Evolutionary conservation across 2,888 invertebrate species (phyloP).

Genomic region (Protodeltote pygarga): DNA sequence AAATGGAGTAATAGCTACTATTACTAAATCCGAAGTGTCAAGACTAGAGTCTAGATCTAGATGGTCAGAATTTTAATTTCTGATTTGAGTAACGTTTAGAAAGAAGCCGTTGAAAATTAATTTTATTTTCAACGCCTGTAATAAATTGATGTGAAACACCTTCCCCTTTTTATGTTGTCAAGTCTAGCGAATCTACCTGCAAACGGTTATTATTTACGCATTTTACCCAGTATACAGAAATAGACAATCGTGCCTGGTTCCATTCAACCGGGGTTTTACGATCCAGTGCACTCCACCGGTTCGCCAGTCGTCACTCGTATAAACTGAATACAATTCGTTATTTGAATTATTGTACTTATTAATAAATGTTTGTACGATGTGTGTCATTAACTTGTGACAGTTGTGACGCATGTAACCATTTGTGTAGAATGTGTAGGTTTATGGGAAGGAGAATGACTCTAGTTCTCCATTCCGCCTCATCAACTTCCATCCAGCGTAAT

Average conservation of each 20-base stretch:
- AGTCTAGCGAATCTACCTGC: constrained; percentile 22
- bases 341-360: constrained; percentile 32
- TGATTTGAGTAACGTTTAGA: not conserved
- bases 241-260: constrained; percentile 37
- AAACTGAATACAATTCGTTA: constrained; percentile 53
- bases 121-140: not conserved
- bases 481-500: constrained; percentile 17
- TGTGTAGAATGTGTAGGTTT: constrained; percentile 12
- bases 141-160: not conserved
- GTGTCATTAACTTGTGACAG: constrained; percentile 25
- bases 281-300: constrained; percentile 26
- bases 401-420: too few species aligned
- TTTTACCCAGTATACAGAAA: constrained; percentile 46
- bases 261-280: constrained; percentile 43
- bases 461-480: constrained; percentile 15
- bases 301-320: constrained; percentile 43
- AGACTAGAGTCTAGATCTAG: not conserved
- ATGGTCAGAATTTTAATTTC: not conserved
- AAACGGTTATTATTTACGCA: constrained; percentile 40
- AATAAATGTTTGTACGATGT: constrained; percentile 7
- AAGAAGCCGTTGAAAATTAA: not conserved
- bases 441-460: constrained; percentile 13
- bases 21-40: constrained; percentile 7
- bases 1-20: constrained; percentile 15
- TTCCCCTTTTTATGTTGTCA: constrained; percentile 9